Evolutionary conservation across 2,797 vertebrate genomes (phyloP).

Genomic region (Epinephelus awoara): DNA sequence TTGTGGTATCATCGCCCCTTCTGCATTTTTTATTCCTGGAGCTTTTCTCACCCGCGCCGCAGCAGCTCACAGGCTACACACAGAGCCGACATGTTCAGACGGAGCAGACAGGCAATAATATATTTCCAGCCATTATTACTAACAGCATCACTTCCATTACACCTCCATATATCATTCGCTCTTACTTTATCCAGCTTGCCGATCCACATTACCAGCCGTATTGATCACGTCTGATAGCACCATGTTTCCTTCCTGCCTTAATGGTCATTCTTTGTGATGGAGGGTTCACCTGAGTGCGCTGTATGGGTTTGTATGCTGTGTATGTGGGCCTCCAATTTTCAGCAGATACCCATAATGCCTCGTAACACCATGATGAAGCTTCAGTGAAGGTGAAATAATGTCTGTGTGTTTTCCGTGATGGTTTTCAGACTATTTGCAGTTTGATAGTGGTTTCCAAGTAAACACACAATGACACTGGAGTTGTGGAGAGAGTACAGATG

Average conservation of each 20-base stretch:
- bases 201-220: slow-evolving; percentile 20
- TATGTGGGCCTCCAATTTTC: slow-evolving; percentile 21
- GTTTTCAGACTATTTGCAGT: slow-evolving; percentile 8
- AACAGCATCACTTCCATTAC: slow-evolving; percentile 41
- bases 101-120: slow-evolving; percentile 29
- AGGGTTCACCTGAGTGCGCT: slow-evolving; percentile 35
- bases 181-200: not conserved
- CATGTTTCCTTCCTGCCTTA: slow-evolving; percentile 28
- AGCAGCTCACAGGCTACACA: slow-evolving; percentile 3
- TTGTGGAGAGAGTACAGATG: slow-evolving; percentile 16
- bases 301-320: not conserved
- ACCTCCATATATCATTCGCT: slow-evolving; percentile 5
- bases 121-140: slow-evolving; percentile 29
- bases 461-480: not conserved
- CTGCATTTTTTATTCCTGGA: slow-evolving; percentile 19
- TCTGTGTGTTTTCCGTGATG: not conserved
- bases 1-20: slow-evolving; percentile 4
- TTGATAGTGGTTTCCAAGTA: not conserved
- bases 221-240: slow-evolving; percentile 45
- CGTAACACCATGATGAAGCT: slow-evolving; percentile 31
- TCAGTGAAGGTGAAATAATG: not conserved
- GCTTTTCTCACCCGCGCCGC: not conserved
- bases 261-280: slow-evolving; percentile 29
- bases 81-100: slow-evolving; percentile 15
- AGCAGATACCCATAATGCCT: slow-evolving; percentile 34